Evolutionary conservation across 2,888 invertebrate species (phyloP).

Genomic region (Ecliptopera silaceata): DNA sequence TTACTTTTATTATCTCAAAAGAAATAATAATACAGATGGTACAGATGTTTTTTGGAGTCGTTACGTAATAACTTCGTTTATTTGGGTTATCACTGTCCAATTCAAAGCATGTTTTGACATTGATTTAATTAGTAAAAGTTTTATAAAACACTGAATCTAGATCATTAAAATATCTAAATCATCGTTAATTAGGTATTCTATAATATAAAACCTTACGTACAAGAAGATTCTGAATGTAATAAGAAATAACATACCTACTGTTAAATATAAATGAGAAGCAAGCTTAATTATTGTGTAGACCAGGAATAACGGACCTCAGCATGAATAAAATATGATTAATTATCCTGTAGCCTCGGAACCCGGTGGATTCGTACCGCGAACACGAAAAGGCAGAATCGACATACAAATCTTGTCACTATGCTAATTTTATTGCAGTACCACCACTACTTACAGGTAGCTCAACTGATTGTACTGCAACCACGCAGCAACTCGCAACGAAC

Average conservation of each 20-base stretch:
- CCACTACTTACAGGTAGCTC: slow-evolving; percentile 64
- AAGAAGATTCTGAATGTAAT: not conserved
- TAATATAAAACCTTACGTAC: not conserved
- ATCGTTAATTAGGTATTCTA: no score
- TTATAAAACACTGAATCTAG: not conserved
- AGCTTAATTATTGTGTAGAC: slow-evolving; percentile 26
- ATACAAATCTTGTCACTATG: slow-evolving; percentile 44
- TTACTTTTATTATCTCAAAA: no score
- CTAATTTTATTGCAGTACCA: slow-evolving; percentile 55
- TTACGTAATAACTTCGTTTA: slow-evolving; percentile 1
- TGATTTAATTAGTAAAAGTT: not conserved
- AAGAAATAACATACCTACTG: not conserved
- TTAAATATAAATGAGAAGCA: slow-evolving; percentile 21
- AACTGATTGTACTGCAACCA: slow-evolving; percentile 48
- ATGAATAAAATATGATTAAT: slow-evolving; percentile 39
- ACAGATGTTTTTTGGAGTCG: not conserved
- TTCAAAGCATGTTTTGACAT: no score
- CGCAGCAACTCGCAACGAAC: slow-evolving; percentile 54
- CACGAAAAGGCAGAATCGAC: slow-evolving; percentile 9
- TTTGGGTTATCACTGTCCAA: not conserved
- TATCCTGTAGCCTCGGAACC: slow-evolving; percentile 23
- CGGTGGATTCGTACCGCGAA: slow-evolving; percentile 1
- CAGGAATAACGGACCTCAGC: slow-evolving; percentile 27
- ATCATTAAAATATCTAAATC: no score
- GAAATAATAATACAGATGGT: no score